These are phyloP conservation scores for Drosophila cognata DNA, from an alignment of 2,888 invertebrate genomes.

Conservation along the genomic window DNA sequence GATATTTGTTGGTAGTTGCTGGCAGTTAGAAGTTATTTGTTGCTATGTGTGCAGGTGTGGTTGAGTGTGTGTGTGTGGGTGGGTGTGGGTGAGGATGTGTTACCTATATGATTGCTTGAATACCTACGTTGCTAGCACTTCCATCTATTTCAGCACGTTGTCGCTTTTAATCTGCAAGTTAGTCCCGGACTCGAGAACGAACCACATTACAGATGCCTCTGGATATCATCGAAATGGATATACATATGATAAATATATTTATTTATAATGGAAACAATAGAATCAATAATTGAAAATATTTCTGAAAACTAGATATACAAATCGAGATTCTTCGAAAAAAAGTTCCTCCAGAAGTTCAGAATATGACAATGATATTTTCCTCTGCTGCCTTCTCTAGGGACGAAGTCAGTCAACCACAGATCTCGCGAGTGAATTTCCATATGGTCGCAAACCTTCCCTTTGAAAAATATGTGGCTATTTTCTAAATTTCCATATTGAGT, in stretches of 20 bases:
- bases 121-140: background rate
- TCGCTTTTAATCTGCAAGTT: slow-evolving; percentile 4
- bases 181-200: background rate
- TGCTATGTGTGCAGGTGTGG: background rate
- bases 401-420: too few relatives aligned
- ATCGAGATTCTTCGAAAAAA: background rate
- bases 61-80: background rate
- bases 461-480: background rate
- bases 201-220: background rate
- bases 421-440: too few relatives aligned
- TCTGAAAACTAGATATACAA: background rate
- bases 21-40: slow-evolving; percentile 9
- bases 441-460: too few relatives aligned
- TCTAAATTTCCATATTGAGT: too few relatives aligned
- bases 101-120: slow-evolving; percentile 21
- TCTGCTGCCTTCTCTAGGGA: too few relatives aligned
- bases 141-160: slow-evolving; percentile 19
- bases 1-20: slow-evolving; percentile 6
- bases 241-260: background rate
- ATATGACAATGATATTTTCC: too few relatives aligned
- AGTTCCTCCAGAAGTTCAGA: too few relatives aligned
- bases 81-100: background rate
- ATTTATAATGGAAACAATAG: too few relatives aligned
- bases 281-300: too few relatives aligned
- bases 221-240: background rate